phyloP scores from a whole-genome alignment of 2,888 invertebrate genomes.

The Thalpophila matura region DNA sequence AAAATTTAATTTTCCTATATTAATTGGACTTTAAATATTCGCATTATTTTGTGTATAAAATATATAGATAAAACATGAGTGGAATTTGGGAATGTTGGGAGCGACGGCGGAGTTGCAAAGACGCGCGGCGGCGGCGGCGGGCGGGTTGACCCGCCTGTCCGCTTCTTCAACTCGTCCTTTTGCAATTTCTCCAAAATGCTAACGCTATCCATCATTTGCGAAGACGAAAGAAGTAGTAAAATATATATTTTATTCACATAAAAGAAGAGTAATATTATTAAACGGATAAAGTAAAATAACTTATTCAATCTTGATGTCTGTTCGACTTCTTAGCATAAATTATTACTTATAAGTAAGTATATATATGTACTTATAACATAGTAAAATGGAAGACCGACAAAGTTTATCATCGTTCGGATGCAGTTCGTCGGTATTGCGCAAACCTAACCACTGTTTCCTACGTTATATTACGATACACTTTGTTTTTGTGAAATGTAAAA shows the following conservation, averaged over 20 bases:
- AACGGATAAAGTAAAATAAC: background rate
- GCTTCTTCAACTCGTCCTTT: constrained; percentile 83
- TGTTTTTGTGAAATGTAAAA: constrained; percentile 30
- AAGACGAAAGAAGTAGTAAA: constrained; percentile 4
- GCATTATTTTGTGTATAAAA: constrained; percentile 30
- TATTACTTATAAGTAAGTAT: constrained; percentile 30
- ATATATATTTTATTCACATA: too few species aligned
- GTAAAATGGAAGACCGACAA: constrained; percentile 83
- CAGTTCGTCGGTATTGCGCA: constrained; percentile 87
- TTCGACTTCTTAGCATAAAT: constrained; percentile 46
- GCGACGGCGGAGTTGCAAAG: constrained; percentile 45
- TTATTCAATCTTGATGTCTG: background rate
- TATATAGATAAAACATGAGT: constrained; percentile 67
- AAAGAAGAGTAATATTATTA: too few species aligned
- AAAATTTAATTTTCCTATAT: constrained; percentile 10
- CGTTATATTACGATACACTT: constrained; percentile 46
- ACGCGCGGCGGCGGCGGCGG: constrained; percentile 61
- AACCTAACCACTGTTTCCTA: constrained; percentile 74
- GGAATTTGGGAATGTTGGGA: constrained; percentile 77
- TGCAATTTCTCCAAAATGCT: constrained; percentile 83
- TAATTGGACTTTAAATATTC: background rate
- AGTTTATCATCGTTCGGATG: constrained; percentile 89
- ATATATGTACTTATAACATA: constrained; percentile 59
- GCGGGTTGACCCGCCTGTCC: constrained; percentile 77
- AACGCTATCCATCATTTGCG: constrained; percentile 63